Evolutionary conservation across 2,797 vertebrate species (phyloP), one percentile per base, ranked within the genome.

Genomic region (Chanos chanos): DNA sequence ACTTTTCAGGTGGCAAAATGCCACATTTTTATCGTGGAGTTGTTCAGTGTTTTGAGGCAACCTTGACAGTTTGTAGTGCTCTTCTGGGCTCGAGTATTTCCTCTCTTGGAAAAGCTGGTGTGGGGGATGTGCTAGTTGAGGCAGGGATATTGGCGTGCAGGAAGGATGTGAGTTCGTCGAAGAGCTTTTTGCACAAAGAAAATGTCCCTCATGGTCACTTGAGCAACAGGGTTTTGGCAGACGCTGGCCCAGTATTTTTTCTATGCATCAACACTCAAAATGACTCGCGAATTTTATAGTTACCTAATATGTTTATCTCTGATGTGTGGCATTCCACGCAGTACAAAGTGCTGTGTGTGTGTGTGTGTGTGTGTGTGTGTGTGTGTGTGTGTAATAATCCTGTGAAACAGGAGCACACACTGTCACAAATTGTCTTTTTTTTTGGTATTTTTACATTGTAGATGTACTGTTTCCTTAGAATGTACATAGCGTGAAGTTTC

Each of bases 131-230:
- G 52, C 28, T 34, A 49, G 18, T 39, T n/a, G n/a, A n/a, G n/a
- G n/a, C n/a, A n/a, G 7, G 16, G 44, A 22, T 27, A 48, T 7
- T 27, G 49, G 34, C 31, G 25, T 73, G 57, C 74, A 87, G 85
- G 81, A 87, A 85, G 80, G 85, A 86, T 86, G 81, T 80, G 76
- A 81, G 73, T 80, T 84, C 83, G 72, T 75, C 85, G 77, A 84
- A 85, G 78, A 80, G 81, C 66, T 81, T 81, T 55, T 83, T 73
- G 48, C 74, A 66, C 75, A 77, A 80, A 85, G 76, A 80, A 84
- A 81, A 74, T 55, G 71, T 76, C 72, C 63, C 60, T 75, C 61
- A 58, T 68, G 69, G 83, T 85, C 70, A 75, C 73, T 74, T 43
- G 22, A 77, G 69, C 22, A 41, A 81, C 45, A 13, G 53, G 2